Evolutionary conservation across 2,797 vertebrate genomes (phyloP), one percentile per base, ranked within the genome.

Genomic region (Glyptemys insculpta): DNA sequence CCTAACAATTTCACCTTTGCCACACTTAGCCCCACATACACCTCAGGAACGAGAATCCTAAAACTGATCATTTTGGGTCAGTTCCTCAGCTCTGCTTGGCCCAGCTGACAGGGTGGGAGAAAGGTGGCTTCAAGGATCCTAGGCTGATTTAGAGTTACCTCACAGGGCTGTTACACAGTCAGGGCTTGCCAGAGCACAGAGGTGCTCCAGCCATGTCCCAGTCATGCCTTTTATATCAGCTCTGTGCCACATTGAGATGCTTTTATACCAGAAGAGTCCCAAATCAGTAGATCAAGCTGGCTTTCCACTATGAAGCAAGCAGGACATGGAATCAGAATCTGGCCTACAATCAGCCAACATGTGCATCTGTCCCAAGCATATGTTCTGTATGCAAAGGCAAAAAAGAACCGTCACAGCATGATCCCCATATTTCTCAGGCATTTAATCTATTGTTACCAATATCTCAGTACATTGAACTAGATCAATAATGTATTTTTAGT

Each of bases 351-450:
- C 27, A 72, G 82, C 87, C 86, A 91, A 86, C 74, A 62, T 21
- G n/a, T 53, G 41, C 83, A 82, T 82, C 93, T 94, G 83, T 59
- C 83, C 50, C 68, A 54, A 80, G 80, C 85, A 47, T 88, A 76
- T 87, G 87, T 78, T 90, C 93, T 89, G 68, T 54, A 87, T 54
- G 54, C 68, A 79, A 49, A 92, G 25, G 47, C 59, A 95, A 91
- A 90, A 21, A 50, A 92, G 68, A 52, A 5, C 1, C 47, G 23
- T 92, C 16, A 5, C 88, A 74, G 83, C 23, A 72, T 52, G 27
- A 65, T 84, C 80, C 81, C 56, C 31, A 56, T 25, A 11, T 47
- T 90, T 34, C 78, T 91, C 11, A 7, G 41, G 56, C 83, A 62
- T 62, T 85, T 31, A 2, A 14, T 47, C 88, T 93, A 72, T 92